These are phyloP conservation scores for Brachionus rubens DNA, from an alignment of 1,140 invertebrate genomes.

Conservation along the genomic window DNA sequence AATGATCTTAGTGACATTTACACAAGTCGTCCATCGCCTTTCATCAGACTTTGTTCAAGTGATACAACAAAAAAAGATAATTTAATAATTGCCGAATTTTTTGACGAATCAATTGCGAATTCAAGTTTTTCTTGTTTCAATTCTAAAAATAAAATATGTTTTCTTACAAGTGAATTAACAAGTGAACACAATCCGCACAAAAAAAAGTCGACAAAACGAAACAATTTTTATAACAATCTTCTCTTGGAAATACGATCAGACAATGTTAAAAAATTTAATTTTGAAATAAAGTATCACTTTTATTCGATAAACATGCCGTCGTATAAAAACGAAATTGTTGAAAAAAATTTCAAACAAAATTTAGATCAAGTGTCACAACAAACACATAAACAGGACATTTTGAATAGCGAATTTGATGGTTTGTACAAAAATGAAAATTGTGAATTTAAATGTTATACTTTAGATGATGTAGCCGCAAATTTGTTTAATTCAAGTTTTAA, in stretches of 20 bases:
- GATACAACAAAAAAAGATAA: not conserved
- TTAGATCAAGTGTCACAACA: too few relatives aligned
- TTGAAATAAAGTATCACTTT: constrained; percentile 33
- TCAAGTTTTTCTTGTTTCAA: constrained; percentile 34
- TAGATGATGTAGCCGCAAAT: not conserved
- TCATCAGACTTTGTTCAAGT: constrained; percentile 8
- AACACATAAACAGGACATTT: not conserved
- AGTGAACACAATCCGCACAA: not conserved
- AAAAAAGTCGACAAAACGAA: not conserved
- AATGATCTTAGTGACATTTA: not conserved
- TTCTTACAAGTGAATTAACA: not conserved
- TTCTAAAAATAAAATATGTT: constrained; percentile 31
- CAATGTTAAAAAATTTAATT: not conserved
- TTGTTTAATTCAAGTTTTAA: not conserved
- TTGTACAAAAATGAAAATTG: not conserved
- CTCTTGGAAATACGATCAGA: constrained; percentile 18
- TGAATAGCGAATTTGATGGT: not conserved
- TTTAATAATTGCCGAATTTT: constrained; percentile 45
- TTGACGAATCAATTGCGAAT: constrained; percentile 24
- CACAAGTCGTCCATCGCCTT: not conserved
- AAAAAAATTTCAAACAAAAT: constrained; percentile 29
- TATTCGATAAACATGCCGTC: constrained; percentile 1
- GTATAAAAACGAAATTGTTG: constrained; percentile 1
- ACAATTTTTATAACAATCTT: constrained; percentile 10
- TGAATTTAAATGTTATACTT: constrained; percentile 16